A percentile compares a stretch with the other conserved stretches of the same genome.
Conservation (phyloP, 1,140 invertebrate species). For the Drosophila ercepeae region DNA sequence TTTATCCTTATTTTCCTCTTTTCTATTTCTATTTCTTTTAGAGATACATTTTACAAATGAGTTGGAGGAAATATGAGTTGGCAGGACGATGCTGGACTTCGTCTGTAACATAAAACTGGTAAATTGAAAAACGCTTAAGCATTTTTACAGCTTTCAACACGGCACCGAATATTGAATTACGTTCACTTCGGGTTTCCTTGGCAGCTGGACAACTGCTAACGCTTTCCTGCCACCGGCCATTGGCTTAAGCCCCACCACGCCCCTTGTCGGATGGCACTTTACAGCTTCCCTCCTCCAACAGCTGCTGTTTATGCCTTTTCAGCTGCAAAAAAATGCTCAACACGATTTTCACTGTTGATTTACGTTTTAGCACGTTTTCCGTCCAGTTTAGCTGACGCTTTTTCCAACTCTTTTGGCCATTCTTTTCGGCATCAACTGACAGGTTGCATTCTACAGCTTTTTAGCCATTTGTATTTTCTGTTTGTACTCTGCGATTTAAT, state of each 20-base stretch:
- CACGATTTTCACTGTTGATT: constrained; percentile 80
- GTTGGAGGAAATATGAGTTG: constrained; percentile 66
- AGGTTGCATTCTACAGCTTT: constrained; percentile 56
- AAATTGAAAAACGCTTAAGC: constrained; percentile 81
- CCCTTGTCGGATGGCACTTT: constrained; percentile 33
- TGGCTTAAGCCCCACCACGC: background rate
- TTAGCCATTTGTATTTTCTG: constrained; percentile 39
- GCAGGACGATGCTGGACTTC: constrained; percentile 37
- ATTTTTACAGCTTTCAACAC: constrained; percentile 81
- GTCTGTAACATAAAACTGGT: constrained; percentile 70
- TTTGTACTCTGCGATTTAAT: constrained; percentile 64
- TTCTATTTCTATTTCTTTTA: background rate
- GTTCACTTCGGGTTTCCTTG: constrained; percentile 22
- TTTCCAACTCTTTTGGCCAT: constrained; percentile 4
- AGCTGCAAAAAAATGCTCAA: constrained; percentile 71
- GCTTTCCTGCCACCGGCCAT: constrained; percentile 25
- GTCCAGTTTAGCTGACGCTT: constrained; percentile 50
- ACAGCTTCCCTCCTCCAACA: constrained; percentile 37
- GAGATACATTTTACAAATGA: constrained; percentile 57
- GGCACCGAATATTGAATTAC: constrained; percentile 78
- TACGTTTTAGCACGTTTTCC: constrained; percentile 81
- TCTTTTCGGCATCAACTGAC: constrained; percentile 46
- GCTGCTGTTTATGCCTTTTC: constrained; percentile 43
- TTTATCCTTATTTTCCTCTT: constrained; percentile 13
- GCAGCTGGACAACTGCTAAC: constrained; percentile 35